A percentile compares a stretch with the other conserved stretches of the same genome.
phyloP scores from a whole-genome alignment of 2,888 invertebrate species.

The Tryphoninae sp. region DNA sequence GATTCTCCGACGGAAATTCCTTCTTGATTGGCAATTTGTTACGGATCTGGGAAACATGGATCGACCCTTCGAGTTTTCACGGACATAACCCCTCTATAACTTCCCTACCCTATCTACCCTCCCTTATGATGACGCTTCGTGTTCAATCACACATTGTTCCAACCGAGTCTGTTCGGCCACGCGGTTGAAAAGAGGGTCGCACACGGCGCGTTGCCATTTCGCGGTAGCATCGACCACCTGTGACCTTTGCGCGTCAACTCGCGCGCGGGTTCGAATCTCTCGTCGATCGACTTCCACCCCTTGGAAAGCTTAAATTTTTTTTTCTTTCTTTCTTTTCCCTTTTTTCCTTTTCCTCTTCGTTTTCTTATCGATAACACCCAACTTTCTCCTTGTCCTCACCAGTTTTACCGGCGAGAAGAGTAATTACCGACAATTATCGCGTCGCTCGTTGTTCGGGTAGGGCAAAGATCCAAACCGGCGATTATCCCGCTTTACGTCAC shows the following conservation, averaged over 20 bases:
- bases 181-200: no score
- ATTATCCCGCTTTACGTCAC: neutral
- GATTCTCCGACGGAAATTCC: constrained; percentile 29
- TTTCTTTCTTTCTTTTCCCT: neutral
- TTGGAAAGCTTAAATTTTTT: neutral
- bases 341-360: neutral
- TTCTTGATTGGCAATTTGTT: constrained; percentile 46
- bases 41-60: constrained; percentile 34
- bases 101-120: no score
- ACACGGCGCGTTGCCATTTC: no score
- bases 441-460: no score
- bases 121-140: neutral
- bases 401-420: neutral
- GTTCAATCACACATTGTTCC: constrained; percentile 40
- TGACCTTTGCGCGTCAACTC: constrained; percentile 17
- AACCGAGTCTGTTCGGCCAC: neutral
- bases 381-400: constrained; percentile 23
- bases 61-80: constrained; percentile 5
- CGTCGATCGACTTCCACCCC: no score
- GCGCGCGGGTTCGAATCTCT: neutral
- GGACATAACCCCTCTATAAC: neutral
- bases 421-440: constrained; percentile 28
- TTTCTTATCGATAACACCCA: constrained; percentile 33
- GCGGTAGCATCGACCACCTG: neutral
- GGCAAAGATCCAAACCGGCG: neutral